These are phyloP conservation scores for Biston betularia DNA, from an alignment of 2,888 invertebrate species.

Conservation along the genomic window DNA sequence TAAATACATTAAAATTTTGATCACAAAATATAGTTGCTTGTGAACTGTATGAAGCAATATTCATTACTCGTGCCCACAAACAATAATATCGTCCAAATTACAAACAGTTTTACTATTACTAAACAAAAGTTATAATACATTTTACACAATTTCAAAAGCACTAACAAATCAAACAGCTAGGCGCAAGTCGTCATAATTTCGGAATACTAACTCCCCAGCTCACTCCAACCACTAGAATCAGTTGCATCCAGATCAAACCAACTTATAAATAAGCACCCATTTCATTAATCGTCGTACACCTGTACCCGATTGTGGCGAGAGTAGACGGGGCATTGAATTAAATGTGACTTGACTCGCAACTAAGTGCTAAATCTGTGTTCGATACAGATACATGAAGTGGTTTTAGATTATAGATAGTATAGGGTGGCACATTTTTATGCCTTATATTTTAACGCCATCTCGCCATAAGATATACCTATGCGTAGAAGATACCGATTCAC, in stretches of 20 bases:
- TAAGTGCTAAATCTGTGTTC: constrained; percentile 17
- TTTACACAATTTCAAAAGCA: too few relatives aligned
- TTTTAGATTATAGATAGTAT: too few relatives aligned
- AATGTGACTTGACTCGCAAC: constrained; percentile 29
- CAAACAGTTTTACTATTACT: too few relatives aligned
- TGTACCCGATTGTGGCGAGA: constrained; percentile 25
- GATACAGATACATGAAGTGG: neutral
- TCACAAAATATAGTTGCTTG: too few relatives aligned
- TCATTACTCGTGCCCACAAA: too few relatives aligned
- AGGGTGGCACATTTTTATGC: too few relatives aligned
- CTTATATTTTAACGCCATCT: too few relatives aligned
- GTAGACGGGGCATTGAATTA: constrained; percentile 31
- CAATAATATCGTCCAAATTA: too few relatives aligned
- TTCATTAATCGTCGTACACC: constrained; percentile 31
- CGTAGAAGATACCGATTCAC: too few relatives aligned
- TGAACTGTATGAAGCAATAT: too few relatives aligned
- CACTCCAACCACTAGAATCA: neutral
- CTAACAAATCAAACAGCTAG: neutral
- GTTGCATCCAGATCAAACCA: neutral
- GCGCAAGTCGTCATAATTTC: neutral
- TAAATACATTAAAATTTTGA: too few relatives aligned
- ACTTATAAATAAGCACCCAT: constrained; percentile 25
- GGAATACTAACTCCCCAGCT: neutral
- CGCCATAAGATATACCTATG: neutral
- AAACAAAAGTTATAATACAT: too few relatives aligned